Base-by-base conservation (phyloP, 2,113 vertebrate genomes). In the Elephas maximus region DNA sequence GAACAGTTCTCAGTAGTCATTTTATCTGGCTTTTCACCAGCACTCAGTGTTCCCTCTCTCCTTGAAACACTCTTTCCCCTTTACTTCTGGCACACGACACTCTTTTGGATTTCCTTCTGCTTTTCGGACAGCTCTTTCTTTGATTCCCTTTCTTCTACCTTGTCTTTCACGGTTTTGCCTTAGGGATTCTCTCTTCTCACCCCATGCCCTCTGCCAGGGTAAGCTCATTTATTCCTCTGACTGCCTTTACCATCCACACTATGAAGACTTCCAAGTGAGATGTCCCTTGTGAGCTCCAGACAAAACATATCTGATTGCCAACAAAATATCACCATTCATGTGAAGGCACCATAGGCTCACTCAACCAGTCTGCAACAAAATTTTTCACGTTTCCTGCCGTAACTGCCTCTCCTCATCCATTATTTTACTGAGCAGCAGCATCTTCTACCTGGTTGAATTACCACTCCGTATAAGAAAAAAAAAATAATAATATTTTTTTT, bases 11-110 rank as follows among this genome's bases (percentile, higher is more conserved):
- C 81, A 79, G 20, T 79, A 87, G 63, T 82, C 18, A n/a, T 95
- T 79, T 92, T 88, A 60, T 62, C 91, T 95, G 85, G 33, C 62
- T 96, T 97, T 87, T 83, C 18, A 6, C 28, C 10, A 87, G 45
- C 23, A 69, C 12, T 88, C 71, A 57, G 5, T 37, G 6, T 83
- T 83, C 28, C 23, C 28, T 90, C 37, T 92, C 15, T 77, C 41
- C 2, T 5, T 45, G 62, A 90, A 83, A 17, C 6, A 14, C 37
- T 88, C 83, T 23, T 63, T 69, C 69, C 73, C 41, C 60, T 92
- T 95, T 26, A 77, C 57, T 95, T 79, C n/a, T 44, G 81, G 28
- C 37, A 80, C 1, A 33, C 26, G 15, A 69, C 23, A 67, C 1
- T 82, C n/a, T 12, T 37, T 88, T 79, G 57, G 23, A 87, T 93